Base-by-base conservation (phyloP, 2,888 invertebrate genomes). In the Apantesis nais region DNA sequence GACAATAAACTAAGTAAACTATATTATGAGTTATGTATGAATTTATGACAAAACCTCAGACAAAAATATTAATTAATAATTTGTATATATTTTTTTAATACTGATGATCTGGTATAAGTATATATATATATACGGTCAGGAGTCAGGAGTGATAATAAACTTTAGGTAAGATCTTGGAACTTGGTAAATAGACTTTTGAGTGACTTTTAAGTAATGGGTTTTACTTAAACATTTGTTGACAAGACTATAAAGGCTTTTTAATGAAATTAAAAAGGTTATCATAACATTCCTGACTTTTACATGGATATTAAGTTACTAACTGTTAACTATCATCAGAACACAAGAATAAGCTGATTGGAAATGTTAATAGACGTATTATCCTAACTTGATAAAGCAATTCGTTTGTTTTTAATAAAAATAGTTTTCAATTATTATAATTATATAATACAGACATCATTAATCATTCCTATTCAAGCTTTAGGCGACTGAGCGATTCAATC, bases 341-440 rank as follows among this genome's bases (percentile, higher is more conserved):
- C n/a, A 0, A 52, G 22, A 7, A 4, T 34, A 34, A 34, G 34
- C 34, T 0, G 48, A 5, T 52, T 9, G 11, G 9, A 9, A 11
- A 52, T 9, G 48, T 52, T n/a, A 22, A 22, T 2, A 7, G 8
- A 22, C 22, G 22, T 41, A 22, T 68, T 63, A 58, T 63, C 52
- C 29, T n/a, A 41, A 58, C 14, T 22, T 41, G 7, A 62, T 62
- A 62, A 41, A 29, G 22, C 3, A 61, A 48, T 65, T 65, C 9
- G 48, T 69, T 64, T 69, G 63, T 78, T 69, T 16, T 75, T 65
- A 64, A 67, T 67, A 34, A 73, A 66, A 63, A 72, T n/a, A n/a
- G 48, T 67, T 31, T 34, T 65, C 61, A 69, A 66, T 67, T n/a
- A 8, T 44, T 71, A 14, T 52, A 1, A n/a, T 62, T 25, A 64